phyloP scores from a whole-genome alignment of 2,888 invertebrate genomes.

The Augiades crinisus region DNA sequence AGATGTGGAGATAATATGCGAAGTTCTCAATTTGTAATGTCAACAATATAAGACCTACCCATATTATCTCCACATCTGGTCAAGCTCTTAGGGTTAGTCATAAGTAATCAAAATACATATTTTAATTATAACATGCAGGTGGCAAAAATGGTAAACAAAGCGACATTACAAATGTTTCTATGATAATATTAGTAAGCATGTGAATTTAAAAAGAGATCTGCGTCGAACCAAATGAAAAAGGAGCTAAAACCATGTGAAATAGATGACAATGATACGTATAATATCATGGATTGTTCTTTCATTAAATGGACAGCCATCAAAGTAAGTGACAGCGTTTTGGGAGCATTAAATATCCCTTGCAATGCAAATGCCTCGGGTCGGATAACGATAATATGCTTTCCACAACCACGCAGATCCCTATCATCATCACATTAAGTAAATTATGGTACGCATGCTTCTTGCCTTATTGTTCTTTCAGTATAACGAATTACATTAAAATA shows the following conservation, averaged over 20 bases:
- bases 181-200: constrained; percentile 41
- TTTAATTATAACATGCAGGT: constrained; percentile 37
- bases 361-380: constrained; percentile 9
- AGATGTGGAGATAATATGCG: no score
- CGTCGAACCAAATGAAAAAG: constrained; percentile 51
- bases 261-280: constrained; percentile 1
- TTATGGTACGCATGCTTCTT: constrained; percentile 85
- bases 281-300: not conserved
- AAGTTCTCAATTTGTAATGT: no score
- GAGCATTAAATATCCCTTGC: constrained; percentile 3
- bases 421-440: constrained; percentile 45
- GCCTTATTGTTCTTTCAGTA: constrained; percentile 72
- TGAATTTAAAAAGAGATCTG: constrained; percentile 69
- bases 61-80: not conserved
- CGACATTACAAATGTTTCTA: constrained; percentile 33
- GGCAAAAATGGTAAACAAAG: constrained; percentile 39
- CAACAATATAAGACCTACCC: no score
- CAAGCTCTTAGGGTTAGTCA: not conserved
- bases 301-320: constrained; percentile 7
- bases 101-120: not conserved
- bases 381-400: constrained; percentile 15
- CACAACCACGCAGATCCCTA: constrained; percentile 61
- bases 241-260: constrained; percentile 29
- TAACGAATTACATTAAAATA: constrained; percentile 78
- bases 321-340: constrained; percentile 12